Evolutionary conservation across 2,797 vertebrate species (phyloP).

Genomic region (Cuculus canorus): DNA sequence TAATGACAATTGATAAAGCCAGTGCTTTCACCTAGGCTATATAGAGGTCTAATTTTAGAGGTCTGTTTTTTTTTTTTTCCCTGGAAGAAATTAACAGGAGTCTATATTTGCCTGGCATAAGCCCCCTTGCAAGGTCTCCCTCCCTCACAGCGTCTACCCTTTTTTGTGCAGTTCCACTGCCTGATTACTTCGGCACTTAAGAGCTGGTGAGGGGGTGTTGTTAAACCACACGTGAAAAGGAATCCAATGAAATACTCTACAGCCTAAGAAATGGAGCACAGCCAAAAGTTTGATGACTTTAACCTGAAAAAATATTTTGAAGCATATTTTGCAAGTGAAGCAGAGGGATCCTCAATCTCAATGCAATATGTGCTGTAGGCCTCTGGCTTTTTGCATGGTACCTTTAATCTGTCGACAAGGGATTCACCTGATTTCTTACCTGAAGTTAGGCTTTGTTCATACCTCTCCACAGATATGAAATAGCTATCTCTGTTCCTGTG

Average conservation of each 20-base stretch:
- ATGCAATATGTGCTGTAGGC: neutral
- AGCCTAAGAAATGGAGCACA: neutral
- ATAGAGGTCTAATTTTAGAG: neutral
- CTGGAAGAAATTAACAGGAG: neutral
- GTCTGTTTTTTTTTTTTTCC: neutral
- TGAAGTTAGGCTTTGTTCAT: neutral
- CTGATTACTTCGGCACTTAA: neutral
- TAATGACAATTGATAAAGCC: neutral
- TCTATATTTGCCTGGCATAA: neutral
- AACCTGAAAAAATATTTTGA: neutral
- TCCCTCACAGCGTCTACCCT: neutral
- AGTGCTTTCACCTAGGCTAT: neutral
- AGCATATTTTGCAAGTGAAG: neutral
- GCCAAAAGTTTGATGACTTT: constrained; percentile 4
- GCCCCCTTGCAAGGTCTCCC: neutral
- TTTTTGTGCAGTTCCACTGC: neutral
- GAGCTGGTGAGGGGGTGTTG: neutral
- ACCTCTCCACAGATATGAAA: neutral
- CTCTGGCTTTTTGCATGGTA: neutral
- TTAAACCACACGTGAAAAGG: constrained; percentile 22
- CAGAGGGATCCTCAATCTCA: neutral
- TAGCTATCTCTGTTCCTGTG: neutral
- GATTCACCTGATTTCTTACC: neutral
- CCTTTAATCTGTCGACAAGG: neutral
- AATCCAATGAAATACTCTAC: neutral